These are phyloP conservation scores for Apostichopus californicus DNA, from an alignment of 35 echinoderm and acorn worm species.

Conservation along the genomic window DNA sequence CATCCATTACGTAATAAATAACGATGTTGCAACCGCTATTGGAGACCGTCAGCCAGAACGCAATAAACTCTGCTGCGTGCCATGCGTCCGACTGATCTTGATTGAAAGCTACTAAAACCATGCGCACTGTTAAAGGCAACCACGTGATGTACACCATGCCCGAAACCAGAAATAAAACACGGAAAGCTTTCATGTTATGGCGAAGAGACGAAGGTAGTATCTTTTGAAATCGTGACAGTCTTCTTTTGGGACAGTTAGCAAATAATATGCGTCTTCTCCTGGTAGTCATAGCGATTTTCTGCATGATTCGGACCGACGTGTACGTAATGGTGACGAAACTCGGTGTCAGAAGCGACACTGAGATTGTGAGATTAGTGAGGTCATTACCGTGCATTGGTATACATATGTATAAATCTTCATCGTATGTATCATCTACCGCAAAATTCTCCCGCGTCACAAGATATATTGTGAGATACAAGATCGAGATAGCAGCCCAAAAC, in stretches of 20 bases:
- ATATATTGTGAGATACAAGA: slow-evolving; percentile 1
- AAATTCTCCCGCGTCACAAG: background rate
- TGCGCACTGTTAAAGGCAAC: slow-evolving; percentile 44
- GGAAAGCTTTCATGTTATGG: slow-evolving; percentile 57
- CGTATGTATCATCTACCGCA: slow-evolving; percentile 1
- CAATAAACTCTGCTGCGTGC: slow-evolving; percentile 17
- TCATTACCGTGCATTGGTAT: slow-evolving; percentile 18
- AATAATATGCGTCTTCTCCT: slow-evolving; percentile 37
- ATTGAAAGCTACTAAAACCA: background rate
- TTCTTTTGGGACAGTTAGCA: slow-evolving; percentile 8
- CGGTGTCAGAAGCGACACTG: slow-evolving; percentile 37
- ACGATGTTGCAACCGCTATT: slow-evolving; percentile 63
- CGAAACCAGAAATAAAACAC: slow-evolving; percentile 49
- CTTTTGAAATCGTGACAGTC: background rate
- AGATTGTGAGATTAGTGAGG: background rate
- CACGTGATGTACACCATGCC: slow-evolving; percentile 65
- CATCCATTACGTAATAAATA: slow-evolving; percentile 62
- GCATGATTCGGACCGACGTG: slow-evolving; percentile 46
- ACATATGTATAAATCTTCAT: slow-evolving; percentile 36
- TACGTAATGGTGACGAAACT: slow-evolving; percentile 66
- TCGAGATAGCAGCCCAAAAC: slow-evolving; percentile 1
- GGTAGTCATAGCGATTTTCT: slow-evolving; percentile 3
- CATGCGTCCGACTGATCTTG: background rate
- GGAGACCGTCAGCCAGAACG: slow-evolving; percentile 57
- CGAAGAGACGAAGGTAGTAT: slow-evolving; percentile 43